Conservation (phyloP, 64 coral and sea anemone species). For the Montipora capricornis region DNA sequence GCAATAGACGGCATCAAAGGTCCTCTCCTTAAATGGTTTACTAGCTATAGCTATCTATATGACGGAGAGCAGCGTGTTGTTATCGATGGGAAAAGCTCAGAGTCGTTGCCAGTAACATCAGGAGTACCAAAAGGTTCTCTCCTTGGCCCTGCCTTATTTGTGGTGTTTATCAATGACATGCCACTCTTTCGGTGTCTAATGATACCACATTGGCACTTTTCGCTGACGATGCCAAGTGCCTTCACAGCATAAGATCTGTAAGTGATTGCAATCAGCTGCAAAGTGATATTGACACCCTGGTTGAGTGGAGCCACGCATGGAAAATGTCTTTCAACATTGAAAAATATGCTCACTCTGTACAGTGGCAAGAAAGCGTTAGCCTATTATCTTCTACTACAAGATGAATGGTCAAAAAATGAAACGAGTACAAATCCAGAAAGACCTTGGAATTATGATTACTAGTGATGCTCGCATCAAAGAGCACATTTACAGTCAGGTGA, state of each 20-base stretch:
- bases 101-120: too few species aligned
- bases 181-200: background rate
- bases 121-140: slow-evolving; percentile 38
- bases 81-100: slow-evolving; percentile 44
- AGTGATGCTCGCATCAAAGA: too few species aligned
- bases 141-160: slow-evolving; percentile 62
- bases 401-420: too few species aligned
- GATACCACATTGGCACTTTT: slow-evolving; percentile 22
- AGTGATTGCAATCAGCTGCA: slow-evolving; percentile 43
- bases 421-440: too few species aligned
- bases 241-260: slow-evolving; percentile 29
- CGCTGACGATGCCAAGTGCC: background rate
- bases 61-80: slow-evolving; percentile 40
- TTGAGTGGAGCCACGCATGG: slow-evolving; percentile 37
- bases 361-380: slow-evolving; percentile 26
- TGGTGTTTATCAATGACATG: slow-evolving; percentile 70
- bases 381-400: too few species aligned
- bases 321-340: slow-evolving; percentile 50
- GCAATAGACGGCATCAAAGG: slow-evolving; percentile 52
- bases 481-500: too few species aligned
- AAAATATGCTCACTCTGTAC: slow-evolving; percentile 51
- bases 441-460: too few species aligned
- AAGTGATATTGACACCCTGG: slow-evolving; percentile 55
- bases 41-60: slow-evolving; percentile 41
- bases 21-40: slow-evolving; percentile 61